Base-by-base conservation (phyloP, 1,140 invertebrate genomes). In the Uloborus diversus region DNA sequence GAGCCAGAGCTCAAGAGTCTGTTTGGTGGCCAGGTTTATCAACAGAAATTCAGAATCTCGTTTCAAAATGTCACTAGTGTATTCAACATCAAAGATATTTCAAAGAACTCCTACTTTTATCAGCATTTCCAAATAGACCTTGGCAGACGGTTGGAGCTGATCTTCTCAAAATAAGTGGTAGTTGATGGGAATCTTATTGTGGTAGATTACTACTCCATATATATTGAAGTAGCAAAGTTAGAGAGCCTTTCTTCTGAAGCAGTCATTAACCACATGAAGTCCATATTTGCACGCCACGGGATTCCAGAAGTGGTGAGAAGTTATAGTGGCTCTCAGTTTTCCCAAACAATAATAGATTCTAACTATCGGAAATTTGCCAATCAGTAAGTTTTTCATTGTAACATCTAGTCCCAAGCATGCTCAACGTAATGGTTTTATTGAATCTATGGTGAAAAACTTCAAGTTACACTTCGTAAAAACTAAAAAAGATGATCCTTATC, bases 251-350 rank as follows among this genome's bases (percentile, higher is more conserved):
- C 14, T 25, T 56, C 51, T 11, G 17, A n/a, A 11, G 7, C 23
- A 56, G 51, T 56, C 17, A 56, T 56, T n/a, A 56, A 20, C 20
- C 51, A 56, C 51, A 56, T 56, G 51, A 56, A n/a, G 23, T 17
- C 51, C 23, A 56, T 56, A 25, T 56, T 56, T 56, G 51, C 51
- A n/a, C 20, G 20, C 7, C 51, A 56, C 23, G 51, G 51, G 7
- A 56, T 56, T 56, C 20, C 51, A 11, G 20, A 56, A 56, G 51
- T 47, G 42, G 51, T 56, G 7, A 17, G 20, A 56, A 25, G 51
- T n/a, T 4, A 56, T 56, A 56, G 20, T 56, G 23, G 14, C 14
- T 11, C 51, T 11, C 51, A 56, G 23, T 56, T 56, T 17, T 56
- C 51, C 20, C 23, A 25, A n/a, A 25, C 7, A 42, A 42, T 42